Evolutionary conservation across 2,797 vertebrate species (phyloP).

Genomic region (Pteropus rufus): DNA sequence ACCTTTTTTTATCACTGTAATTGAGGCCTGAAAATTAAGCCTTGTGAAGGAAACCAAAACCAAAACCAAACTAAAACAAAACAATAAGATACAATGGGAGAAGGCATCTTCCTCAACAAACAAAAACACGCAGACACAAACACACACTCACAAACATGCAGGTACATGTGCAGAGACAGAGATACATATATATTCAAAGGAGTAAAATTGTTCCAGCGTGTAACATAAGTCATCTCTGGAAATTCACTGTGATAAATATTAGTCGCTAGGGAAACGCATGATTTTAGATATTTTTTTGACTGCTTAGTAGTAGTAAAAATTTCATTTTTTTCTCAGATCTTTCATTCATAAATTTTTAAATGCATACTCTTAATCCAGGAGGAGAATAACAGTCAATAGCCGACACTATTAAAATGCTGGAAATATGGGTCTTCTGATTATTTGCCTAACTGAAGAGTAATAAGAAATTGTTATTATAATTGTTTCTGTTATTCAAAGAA

Average conservation of each 20-base stretch:
- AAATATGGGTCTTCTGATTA: not conserved
- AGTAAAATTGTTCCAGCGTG: not conserved
- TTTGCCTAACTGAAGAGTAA: not conserved
- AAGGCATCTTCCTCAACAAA: not conserved
- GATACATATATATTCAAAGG: not conserved
- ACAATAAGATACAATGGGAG: not conserved
- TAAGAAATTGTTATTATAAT: not conserved
- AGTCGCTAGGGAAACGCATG: not conserved
- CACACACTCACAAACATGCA: not conserved
- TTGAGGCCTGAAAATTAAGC: not conserved
- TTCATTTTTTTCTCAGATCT: not conserved
- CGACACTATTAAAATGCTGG: not conserved
- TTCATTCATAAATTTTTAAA: not conserved
- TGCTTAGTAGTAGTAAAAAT: not conserved
- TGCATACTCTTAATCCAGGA: not conserved
- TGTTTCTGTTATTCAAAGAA: not conserved
- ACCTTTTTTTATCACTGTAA: not conserved
- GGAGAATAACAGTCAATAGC: not conserved
- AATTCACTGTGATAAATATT: not conserved
- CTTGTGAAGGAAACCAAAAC: not conserved
- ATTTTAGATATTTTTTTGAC: not conserved
- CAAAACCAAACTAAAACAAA: not conserved
- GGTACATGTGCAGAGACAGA: too few relatives aligned
- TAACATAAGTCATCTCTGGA: not conserved
- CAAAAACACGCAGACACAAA: not conserved